phyloP scores from a whole-genome alignment of 2,113 vertebrate species.

The Spea bombifrons region DNA sequence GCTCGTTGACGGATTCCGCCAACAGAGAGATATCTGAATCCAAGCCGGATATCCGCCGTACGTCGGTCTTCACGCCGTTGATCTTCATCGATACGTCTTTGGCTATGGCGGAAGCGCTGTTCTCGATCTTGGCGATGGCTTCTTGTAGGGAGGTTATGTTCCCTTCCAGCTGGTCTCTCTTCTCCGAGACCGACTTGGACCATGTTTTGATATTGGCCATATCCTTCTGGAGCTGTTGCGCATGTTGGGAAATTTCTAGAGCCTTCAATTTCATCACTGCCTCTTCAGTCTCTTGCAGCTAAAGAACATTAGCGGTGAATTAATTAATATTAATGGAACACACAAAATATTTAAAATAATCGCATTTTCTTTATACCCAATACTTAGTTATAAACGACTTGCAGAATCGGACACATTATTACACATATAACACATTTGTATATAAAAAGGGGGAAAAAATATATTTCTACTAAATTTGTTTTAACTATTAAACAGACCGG shows the following conservation, averaged over 20 bases:
- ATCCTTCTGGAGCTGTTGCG: constrained; percentile 72
- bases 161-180: constrained; percentile 64
- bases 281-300: constrained; percentile 76
- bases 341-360: no score
- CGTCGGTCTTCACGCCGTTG: constrained; percentile 79
- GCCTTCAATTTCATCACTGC: constrained; percentile 66
- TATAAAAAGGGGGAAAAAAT: no score
- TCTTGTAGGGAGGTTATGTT: constrained; percentile 69
- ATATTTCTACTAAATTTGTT: no score
- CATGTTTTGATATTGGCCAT: constrained; percentile 68
- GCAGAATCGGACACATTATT: no score
- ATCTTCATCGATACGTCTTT: constrained; percentile 71
- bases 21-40: constrained; percentile 73
- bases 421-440: no score
- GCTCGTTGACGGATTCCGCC: constrained; percentile 65
- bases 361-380: no score
- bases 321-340: no score
- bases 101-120: constrained; percentile 65
- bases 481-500: no score
- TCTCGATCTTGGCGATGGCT: constrained; percentile 69
- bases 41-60: constrained; percentile 87
- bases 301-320: constrained; percentile 47
- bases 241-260: constrained; percentile 61
- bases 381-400: no score
- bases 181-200: constrained; percentile 64